Percentiles rank a stretch among this genome's conserved stretches.
Conservation (phyloP, 2,888 invertebrate species). For the Ormyrus rosae region DNA sequence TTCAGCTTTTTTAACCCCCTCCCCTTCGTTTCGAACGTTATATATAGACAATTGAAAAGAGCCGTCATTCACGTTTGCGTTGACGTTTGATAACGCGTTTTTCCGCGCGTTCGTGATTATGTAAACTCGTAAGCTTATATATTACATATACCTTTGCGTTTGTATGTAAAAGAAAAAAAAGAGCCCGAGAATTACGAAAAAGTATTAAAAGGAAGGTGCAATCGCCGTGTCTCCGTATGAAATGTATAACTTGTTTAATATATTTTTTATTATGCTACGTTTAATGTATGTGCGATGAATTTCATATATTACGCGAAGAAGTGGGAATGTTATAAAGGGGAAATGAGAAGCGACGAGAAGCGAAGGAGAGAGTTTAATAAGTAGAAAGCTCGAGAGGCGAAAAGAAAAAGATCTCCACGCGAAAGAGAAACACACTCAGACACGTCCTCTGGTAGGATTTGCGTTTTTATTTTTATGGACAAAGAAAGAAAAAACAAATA, state of each 20-base stretch:
- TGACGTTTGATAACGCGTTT: slow-evolving; percentile 18
- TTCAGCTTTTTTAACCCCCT: slow-evolving; percentile 3
- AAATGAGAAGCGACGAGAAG: slow-evolving; percentile 2
- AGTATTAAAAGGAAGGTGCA: slow-evolving; percentile 21
- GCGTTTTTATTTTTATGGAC: slow-evolving; percentile 57
- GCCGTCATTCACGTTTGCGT: background rate
- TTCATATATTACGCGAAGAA: slow-evolving; percentile 23
- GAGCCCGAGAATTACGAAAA: background rate
- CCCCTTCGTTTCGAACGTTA: background rate
- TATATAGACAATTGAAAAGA: background rate
- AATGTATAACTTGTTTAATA: slow-evolving; percentile 46
- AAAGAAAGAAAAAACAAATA: background rate
- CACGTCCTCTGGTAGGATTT: slow-evolving; percentile 71
- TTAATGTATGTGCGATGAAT: slow-evolving; percentile 33
- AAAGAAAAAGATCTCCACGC: slow-evolving; percentile 33
- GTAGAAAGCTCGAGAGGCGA: background rate
- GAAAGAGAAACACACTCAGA: slow-evolving; percentile 21
- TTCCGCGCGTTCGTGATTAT: slow-evolving; percentile 31
- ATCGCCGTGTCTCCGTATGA: slow-evolving; percentile 54
- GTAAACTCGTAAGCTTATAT: too few relatives aligned
- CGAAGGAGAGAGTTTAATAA: background rate
- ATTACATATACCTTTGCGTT: slow-evolving; percentile 16
- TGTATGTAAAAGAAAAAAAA: background rate
- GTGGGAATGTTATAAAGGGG: background rate
- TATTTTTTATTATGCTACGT: slow-evolving; percentile 56